These are phyloP conservation scores for Selenia dentaria DNA, from an alignment of 2,888 invertebrate species.

Conservation along the genomic window DNA sequence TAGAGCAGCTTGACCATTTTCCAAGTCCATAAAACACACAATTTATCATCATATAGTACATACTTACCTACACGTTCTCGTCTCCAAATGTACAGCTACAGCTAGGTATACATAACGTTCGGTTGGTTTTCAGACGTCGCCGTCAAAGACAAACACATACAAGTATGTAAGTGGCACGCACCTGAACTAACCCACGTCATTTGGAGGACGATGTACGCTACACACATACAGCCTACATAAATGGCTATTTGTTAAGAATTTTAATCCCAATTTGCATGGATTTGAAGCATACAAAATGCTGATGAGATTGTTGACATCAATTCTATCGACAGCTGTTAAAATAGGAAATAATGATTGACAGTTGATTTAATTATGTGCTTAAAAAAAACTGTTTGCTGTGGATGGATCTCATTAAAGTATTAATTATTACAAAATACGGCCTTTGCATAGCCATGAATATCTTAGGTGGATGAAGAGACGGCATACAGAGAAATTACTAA, in stretches of 20 bases:
- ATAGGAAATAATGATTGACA: conserved; percentile 8
- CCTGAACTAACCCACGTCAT: conserved; percentile 66
- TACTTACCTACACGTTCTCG: neutral
- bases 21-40: too few relatives aligned
- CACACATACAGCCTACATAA: conserved; percentile 10
- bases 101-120: neutral
- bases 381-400: too few relatives aligned
- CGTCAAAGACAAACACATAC: conserved; percentile 50
- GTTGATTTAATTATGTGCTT: neutral
- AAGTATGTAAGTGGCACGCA: conserved; percentile 57
- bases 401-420: too few relatives aligned
- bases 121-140: conserved; percentile 20
- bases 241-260: conserved; percentile 23
- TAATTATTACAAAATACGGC: too few relatives aligned
- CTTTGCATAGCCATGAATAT: too few relatives aligned
- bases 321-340: conserved; percentile 8
- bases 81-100: conserved; percentile 1
- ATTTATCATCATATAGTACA: too few relatives aligned
- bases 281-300: conserved; percentile 9
- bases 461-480: too few relatives aligned
- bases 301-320: conserved; percentile 1
- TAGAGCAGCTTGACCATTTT: too few relatives aligned
- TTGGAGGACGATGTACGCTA: conserved; percentile 42
- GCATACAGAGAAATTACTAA: too few relatives aligned
- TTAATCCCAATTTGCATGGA: conserved; percentile 24